Base-by-base conservation (phyloP, 2,888 invertebrate genomes). In the Agrotis exclamationis region DNA sequence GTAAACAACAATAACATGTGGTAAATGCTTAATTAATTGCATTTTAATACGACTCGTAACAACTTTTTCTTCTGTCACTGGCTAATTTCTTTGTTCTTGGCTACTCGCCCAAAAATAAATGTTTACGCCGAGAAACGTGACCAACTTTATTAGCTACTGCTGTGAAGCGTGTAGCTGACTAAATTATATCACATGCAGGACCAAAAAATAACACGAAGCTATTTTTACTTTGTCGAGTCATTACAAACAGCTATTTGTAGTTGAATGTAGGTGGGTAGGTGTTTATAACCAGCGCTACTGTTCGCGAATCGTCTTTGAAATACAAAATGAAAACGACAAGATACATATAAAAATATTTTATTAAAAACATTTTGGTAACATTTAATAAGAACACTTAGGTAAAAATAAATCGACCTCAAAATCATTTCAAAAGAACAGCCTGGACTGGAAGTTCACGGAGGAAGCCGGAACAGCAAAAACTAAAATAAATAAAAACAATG, bases 351-450 rank as follows among this genome's bases (percentile, higher is more conserved):
- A 96, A 96, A 96, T 96, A 96, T 96, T 96, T 96, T 96, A 96
- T 96, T 96, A 96, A 96, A 96, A 96, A 96, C 96, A 96, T 96
- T 96, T 96, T 96, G 96, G 96, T 96, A 96, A 96, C 96, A 96
- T 96, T 96, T 96, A 96, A 96, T 96, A 96, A 96, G 96, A 96
- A 96, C 96, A 96, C 96, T 96, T 96, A 96, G 96, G 96, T 96
- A 96, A 96, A 96, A 96, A 96, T 96, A 96, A 96, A 96, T 95
- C 95, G 95, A 96, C 96, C 90, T 95, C 95, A 96, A 96, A 96
- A 96, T 96, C 89, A 96, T 96, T 96, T 95, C 89, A 96, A 96
- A 96, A 96, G 96, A 96, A 96, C 96, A 96, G 96, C 96, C 96
- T 95, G 96, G 95, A 96, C 95, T 95, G 96, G 94, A 95, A 96